phyloP scores from a whole-genome alignment of 2,797 vertebrate species.

The Myotis pilosus region DNA sequence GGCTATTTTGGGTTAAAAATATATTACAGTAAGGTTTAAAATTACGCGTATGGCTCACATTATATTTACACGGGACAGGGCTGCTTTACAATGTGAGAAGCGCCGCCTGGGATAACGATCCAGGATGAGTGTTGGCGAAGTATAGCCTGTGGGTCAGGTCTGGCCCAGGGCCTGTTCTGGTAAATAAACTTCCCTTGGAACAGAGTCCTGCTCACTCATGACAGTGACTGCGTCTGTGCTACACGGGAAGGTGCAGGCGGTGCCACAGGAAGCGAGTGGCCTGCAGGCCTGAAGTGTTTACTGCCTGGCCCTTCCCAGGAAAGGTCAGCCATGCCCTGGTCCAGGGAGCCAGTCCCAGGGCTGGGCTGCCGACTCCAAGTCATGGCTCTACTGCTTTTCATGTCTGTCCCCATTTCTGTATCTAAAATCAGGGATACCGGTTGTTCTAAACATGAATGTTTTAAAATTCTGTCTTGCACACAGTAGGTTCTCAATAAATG shows the following conservation, averaged over 20 bases:
- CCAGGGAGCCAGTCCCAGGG: background rate
- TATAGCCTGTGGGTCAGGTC: background rate
- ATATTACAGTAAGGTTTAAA: background rate
- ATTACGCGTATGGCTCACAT: accelerated
- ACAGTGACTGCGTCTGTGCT: accelerated
- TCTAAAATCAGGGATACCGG: background rate
- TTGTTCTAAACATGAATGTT: background rate
- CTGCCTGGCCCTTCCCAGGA: background rate
- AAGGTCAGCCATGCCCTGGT: background rate
- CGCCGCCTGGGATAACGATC: accelerated
- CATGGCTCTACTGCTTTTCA: background rate
- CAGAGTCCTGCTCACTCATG: background rate
- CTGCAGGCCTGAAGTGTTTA: background rate
- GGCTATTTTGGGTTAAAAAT: background rate
- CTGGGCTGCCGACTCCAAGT: background rate
- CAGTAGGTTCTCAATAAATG: background rate
- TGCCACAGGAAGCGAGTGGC: background rate
- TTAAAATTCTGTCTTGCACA: background rate
- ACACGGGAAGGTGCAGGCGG: background rate
- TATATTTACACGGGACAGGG: background rate
- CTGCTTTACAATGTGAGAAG: background rate
- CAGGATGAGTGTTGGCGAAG: background rate
- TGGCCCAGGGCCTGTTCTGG: background rate
- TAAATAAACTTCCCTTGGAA: background rate
- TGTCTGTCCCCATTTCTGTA: background rate